These are phyloP conservation scores for Branchipolynoe longqiensis DNA, from an alignment of 2,888 invertebrate species.

Conservation along the genomic window DNA sequence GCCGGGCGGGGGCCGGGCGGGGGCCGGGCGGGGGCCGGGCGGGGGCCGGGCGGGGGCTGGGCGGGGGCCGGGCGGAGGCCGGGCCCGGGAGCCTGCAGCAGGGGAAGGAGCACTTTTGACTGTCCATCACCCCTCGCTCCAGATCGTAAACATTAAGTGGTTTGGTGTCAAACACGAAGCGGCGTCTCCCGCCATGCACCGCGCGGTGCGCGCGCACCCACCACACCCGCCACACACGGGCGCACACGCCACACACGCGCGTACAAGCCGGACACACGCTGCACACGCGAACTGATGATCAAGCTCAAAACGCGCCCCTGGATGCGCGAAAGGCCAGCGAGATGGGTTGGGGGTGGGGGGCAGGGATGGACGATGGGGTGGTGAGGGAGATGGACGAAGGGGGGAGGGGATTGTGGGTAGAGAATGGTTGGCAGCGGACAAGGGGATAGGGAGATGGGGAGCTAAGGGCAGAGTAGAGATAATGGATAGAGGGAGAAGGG, in stretches of 20 bases:
- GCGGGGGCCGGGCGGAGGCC: too few relatives aligned
- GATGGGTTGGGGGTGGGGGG: background rate
- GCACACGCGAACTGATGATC: conserved; percentile 6
- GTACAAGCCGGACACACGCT: too few relatives aligned
- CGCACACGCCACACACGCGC: background rate
- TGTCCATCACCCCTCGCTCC: too few relatives aligned
- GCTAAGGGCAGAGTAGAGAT: too few relatives aligned
- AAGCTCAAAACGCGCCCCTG: conserved; percentile 37
- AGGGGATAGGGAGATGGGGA: too few relatives aligned
- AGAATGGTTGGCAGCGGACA: background rate
- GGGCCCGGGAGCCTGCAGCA: too few relatives aligned
- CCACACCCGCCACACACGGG: background rate
- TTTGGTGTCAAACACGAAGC: conserved; percentile 43
- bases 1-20: too few relatives aligned
- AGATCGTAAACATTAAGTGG: conserved; percentile 42
- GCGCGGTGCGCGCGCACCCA: background rate
- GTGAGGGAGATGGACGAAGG: background rate
- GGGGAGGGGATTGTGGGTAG: background rate
- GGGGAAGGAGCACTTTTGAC: too few relatives aligned
- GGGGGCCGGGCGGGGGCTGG: too few relatives aligned
- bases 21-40: too few relatives aligned
- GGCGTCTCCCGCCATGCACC: background rate
- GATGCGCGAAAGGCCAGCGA: background rate
- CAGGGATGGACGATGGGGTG: background rate
- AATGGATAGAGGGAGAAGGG: background rate